These are phyloP conservation scores for Bombyx mandarina DNA, from an alignment of 1,140 invertebrate genomes.

Conservation along the genomic window DNA sequence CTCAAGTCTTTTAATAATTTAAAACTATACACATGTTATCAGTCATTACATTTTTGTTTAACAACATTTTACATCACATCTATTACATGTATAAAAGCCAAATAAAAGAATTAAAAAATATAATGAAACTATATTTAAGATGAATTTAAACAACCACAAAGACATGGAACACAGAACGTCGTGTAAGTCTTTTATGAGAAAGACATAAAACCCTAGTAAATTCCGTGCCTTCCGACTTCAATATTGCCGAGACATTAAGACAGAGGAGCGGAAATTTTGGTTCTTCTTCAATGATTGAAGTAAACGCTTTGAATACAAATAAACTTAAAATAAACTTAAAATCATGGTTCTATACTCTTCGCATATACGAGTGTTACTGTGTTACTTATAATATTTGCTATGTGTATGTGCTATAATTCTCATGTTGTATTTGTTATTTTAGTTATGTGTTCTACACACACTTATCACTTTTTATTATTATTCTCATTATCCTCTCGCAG, in stretches of 20 bases:
- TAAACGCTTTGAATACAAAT: background rate
- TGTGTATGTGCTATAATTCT: too few relatives aligned
- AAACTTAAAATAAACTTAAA: too few relatives aligned
- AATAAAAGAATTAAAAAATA: background rate
- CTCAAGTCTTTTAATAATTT: background rate
- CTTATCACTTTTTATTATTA: too few relatives aligned
- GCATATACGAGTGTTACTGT: too few relatives aligned
- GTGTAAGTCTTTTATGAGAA: constrained; percentile 1
- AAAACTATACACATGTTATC: background rate
- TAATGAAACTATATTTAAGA: too few relatives aligned
- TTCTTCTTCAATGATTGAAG: constrained; percentile 9
- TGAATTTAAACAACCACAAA: background rate
- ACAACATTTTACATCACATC: background rate
- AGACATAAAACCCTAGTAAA: constrained; percentile 3
- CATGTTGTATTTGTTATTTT: too few relatives aligned
- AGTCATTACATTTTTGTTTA: background rate
- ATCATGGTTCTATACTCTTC: too few relatives aligned
- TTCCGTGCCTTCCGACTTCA: constrained; percentile 4
- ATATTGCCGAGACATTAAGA: constrained; percentile 1
- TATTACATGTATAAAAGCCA: background rate
- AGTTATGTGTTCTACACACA: too few relatives aligned
- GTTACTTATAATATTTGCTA: too few relatives aligned
- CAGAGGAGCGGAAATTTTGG: constrained; percentile 8
- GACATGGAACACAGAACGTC: background rate
- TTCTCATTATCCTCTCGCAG: too few relatives aligned